Percentiles rank a stretch among this genome's conserved stretches.
Evolutionary conservation across 2,888 invertebrate genomes (phyloP).

Genomic region (Cantharis lateralis): DNA sequence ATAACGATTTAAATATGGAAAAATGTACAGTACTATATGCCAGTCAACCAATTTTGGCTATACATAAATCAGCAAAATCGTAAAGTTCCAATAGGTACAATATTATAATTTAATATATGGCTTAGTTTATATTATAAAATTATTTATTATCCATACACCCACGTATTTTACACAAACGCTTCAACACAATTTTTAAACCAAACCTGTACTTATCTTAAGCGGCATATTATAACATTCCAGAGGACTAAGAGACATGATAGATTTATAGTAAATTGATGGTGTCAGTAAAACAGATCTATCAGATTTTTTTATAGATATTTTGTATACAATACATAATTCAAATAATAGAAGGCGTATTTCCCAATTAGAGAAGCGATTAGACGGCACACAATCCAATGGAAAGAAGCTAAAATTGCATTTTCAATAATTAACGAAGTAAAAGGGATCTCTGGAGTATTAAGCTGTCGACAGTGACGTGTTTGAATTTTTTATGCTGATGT

Average conservation of each 20-base stretch:
- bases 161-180: constrained; percentile 16
- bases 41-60: not conserved
- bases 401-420: not conserved
- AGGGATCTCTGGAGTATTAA: not conserved
- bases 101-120: not conserved
- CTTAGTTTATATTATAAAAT: constrained; percentile 2
- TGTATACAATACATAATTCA: not conserved
- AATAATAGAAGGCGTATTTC: not conserved
- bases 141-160: constrained; percentile 12
- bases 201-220: constrained; percentile 20
- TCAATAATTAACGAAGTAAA: not conserved
- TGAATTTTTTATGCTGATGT: not conserved
- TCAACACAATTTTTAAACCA: constrained; percentile 5
- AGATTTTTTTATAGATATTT: not conserved
- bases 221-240: constrained; percentile 5
- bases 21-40: not conserved
- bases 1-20: not conserved
- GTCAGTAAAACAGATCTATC: constrained; percentile 7
- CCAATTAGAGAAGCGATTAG: not conserved
- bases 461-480: not conserved
- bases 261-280: constrained; percentile 13
- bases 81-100: not conserved
- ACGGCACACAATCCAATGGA: not conserved
- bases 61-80: not conserved
- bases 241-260: constrained; percentile 7